Evolutionary conservation across 1,140 invertebrate species (phyloP), one percentile per base, ranked within the genome.

Genomic region (Neelides sp.): DNA sequence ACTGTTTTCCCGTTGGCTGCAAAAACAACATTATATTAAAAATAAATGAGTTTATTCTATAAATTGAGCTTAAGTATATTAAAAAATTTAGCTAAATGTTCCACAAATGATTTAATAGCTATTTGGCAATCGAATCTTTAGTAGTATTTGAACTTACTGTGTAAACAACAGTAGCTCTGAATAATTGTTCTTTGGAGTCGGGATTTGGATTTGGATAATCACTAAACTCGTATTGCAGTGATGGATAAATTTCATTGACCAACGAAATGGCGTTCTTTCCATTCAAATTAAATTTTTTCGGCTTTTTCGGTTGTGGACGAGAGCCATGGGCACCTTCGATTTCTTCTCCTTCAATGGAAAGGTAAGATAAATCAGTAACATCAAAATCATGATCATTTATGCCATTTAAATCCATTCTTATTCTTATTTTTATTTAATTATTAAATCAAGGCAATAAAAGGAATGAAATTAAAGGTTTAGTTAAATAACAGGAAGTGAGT

Each of bases 221-320:
- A n/a, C 27, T 8, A 27, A 37, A 57, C 3, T 22, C 23, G 32
- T 43, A 59, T 12, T 43, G 26, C n/a, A 59, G 39, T 15, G 27
- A 19, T 1, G 57, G 57, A 54, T 24, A 39, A 27, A 53, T 27
- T 43, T 59, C 57, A 28, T 59, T 50, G 1, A 59, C 10, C 13
- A 49, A 1, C 4, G 48, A 35, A 32, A 22, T 41, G 5, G 56
- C 35, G n/a, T n/a, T n/a, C n/a, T n/a, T n/a, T n/a, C n/a, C n/a
- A n/a, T n/a, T n/a, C n/a, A n/a, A n/a, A n/a, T n/a, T n/a, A n/a
- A n/a, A n/a, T n/a, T n/a, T n/a, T n/a, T n/a, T n/a, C n/a, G n/a
- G n/a, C n/a, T n/a, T n/a, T n/a, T n/a, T n/a, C n/a, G n/a, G n/a
- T n/a, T n/a, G n/a, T n/a, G n/a, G n/a, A n/a, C n/a, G n/a, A n/a